Evolutionary conservation across 2,888 invertebrate species (phyloP).

Genomic region (Dasypogon diadema): DNA sequence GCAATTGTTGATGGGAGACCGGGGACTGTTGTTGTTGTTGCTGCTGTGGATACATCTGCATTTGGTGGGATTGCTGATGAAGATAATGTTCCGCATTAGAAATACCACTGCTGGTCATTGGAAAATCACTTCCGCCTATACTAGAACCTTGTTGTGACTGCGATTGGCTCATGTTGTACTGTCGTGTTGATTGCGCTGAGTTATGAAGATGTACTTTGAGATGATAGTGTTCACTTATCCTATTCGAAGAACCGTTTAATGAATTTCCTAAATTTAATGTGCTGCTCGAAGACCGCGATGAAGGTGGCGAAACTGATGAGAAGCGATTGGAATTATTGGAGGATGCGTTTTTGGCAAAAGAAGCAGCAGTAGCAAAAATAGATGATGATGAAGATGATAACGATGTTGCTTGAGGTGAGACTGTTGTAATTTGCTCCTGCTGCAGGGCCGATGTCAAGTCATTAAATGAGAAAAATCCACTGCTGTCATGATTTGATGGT

Average conservation of each 20-base stretch:
- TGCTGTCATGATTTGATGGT: conserved; percentile 52
- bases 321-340: conserved; percentile 54
- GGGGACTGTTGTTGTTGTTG: conserved; percentile 57
- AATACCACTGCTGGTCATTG: background rate
- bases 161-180: conserved; percentile 43
- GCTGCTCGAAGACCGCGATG: conserved; percentile 53
- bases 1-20: conserved; percentile 57
- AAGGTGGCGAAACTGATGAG: conserved; percentile 53
- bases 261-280: conserved; percentile 54
- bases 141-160: conserved; percentile 17
- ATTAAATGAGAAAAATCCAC: conserved; percentile 57
- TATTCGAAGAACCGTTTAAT: conserved; percentile 49
- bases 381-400: conserved; percentile 60
- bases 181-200: background rate
- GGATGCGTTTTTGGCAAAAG: conserved; percentile 48
- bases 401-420: conserved; percentile 55
- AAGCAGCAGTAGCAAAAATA: conserved; percentile 50
- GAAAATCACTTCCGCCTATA: conserved; percentile 8
- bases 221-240: conserved; percentile 50
- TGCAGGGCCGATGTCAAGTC: conserved; percentile 57
- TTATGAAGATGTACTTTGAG: conserved; percentile 29
- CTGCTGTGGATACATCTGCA: conserved; percentile 59
- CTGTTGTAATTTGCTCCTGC: conserved; percentile 55
- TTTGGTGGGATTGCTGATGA: conserved; percentile 38
- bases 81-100: conserved; percentile 40